Conservation (phyloP, 2,113 vertebrate species). For the Poeciliopsis retropinna region DNA sequence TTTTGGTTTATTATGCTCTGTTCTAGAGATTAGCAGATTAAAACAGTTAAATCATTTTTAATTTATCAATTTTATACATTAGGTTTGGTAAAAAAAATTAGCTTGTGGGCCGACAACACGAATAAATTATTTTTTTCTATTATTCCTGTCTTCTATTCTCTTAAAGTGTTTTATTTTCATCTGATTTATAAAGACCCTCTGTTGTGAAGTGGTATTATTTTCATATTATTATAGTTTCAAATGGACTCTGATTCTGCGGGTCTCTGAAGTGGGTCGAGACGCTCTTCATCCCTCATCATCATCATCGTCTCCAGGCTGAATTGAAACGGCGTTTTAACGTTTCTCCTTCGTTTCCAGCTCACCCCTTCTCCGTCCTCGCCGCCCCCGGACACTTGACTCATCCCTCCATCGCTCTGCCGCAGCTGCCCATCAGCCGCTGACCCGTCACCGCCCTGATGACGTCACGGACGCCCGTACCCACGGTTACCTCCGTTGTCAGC, state of each 20-base stretch:
- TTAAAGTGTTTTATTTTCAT: too few species aligned
- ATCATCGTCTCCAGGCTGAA: neutral
- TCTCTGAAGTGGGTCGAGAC: neutral
- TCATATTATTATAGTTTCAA: conserved; percentile 1
- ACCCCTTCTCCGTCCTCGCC: conserved; percentile 92
- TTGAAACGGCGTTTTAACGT: neutral
- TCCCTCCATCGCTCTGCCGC: conserved; percentile 81
- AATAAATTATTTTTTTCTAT: neutral
- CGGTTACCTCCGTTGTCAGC: conserved; percentile 17
- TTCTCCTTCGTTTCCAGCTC: conserved; percentile 79
- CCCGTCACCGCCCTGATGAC: conserved; percentile 1
- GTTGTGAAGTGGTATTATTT: neutral
- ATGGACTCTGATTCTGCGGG: neutral
- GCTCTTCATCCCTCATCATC: neutral
- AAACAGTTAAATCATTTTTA: neutral
- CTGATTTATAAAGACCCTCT: neutral
- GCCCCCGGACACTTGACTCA: conserved; percentile 79
- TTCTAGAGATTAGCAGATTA: neutral
- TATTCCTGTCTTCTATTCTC: neutral
- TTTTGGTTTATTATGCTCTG: too few species aligned
- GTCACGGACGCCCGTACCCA: neutral
- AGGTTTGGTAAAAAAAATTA: neutral
- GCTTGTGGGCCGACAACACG: too few species aligned
- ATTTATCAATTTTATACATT: neutral
- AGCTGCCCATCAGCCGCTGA: conserved; percentile 87